Conservation (phyloP, 2,797 vertebrate genomes). For the Lacerta bilineata region DNA sequence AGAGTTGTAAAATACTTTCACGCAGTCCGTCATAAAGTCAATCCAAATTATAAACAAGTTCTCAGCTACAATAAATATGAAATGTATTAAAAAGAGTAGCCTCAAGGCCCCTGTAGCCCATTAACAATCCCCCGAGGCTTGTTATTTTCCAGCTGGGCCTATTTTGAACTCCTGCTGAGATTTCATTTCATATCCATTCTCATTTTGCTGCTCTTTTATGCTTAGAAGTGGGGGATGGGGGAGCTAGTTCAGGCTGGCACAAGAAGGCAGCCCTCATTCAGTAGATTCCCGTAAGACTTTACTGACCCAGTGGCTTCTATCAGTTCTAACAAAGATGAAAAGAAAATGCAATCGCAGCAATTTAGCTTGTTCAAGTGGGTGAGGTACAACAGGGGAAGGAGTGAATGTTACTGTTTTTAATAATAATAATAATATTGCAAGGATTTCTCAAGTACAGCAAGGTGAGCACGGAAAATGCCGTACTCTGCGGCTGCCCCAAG, state of each 20-base stretch:
- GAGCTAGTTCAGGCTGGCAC: not conserved
- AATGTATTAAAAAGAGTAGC: conserved; percentile 39
- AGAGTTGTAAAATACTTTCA: not conserved
- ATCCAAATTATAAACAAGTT: conserved; percentile 46
- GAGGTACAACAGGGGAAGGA: not conserved
- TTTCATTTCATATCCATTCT: not conserved
- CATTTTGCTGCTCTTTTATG: not conserved
- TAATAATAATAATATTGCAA: conserved; percentile 4
- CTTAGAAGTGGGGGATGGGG: not conserved
- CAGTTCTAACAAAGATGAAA: not conserved
- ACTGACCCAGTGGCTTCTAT: not conserved
- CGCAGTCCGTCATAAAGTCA: not conserved
- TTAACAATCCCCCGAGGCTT: conserved; percentile 55
- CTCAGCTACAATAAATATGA: conserved; percentile 60
- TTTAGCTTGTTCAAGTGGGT: not conserved
- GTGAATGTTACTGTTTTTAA: not conserved
- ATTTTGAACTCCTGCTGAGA: conserved; percentile 40
- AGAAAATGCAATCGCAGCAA: not conserved
- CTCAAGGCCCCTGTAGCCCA: conserved; percentile 63
- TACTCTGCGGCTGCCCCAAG: rapidly evolving
- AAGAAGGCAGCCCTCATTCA: not conserved
- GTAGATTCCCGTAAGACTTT: not conserved
- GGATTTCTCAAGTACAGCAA: not conserved
- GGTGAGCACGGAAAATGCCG: not conserved
- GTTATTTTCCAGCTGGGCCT: conserved; percentile 63